These are phyloP conservation scores for Blomia tropicalis DNA, from an alignment of 2,888 invertebrate genomes.

Conservation along the genomic window DNA sequence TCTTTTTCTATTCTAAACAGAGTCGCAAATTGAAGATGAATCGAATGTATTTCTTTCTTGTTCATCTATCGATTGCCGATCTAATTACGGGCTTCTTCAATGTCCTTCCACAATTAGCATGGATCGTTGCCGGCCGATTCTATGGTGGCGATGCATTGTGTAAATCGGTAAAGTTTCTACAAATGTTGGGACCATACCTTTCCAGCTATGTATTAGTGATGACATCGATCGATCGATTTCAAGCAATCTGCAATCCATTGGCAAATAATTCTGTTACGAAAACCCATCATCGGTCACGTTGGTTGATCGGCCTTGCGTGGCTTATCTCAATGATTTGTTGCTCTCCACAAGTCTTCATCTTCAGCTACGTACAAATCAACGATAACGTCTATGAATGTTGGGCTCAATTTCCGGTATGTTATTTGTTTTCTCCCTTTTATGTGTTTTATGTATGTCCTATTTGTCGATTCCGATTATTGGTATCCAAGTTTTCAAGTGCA, in stretches of 20 bases:
- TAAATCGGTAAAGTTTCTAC: constrained; percentile 48
- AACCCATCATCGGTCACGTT: constrained; percentile 29
- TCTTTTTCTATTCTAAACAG: constrained; percentile 31
- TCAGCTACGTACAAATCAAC: constrained; percentile 30
- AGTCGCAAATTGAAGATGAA: constrained; percentile 45
- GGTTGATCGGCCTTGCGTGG: constrained; percentile 39
- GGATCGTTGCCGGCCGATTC: constrained; percentile 47
- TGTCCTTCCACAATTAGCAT: constrained; percentile 51
- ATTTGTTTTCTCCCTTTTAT: too few relatives aligned
- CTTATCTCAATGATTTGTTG: constrained; percentile 36
- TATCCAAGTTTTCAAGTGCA: too few relatives aligned
- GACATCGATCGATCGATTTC: constrained; percentile 38
- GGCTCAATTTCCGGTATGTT: constrained; percentile 19
- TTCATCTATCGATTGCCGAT: constrained; percentile 53
- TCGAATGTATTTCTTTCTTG: constrained; percentile 54
- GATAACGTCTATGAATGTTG: constrained; percentile 16
- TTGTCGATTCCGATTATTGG: too few relatives aligned
- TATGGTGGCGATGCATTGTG: constrained; percentile 41
- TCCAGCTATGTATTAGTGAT: constrained; percentile 43
- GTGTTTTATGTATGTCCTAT: too few relatives aligned
- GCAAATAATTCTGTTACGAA: constrained; percentile 41
- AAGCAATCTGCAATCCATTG: constrained; percentile 44
- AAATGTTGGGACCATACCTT: constrained; percentile 49
- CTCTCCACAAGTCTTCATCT: constrained; percentile 39
- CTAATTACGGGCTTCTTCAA: constrained; percentile 52